Conservation (phyloP, 2,797 vertebrate genomes). For the Mallotus villosus region DNA sequence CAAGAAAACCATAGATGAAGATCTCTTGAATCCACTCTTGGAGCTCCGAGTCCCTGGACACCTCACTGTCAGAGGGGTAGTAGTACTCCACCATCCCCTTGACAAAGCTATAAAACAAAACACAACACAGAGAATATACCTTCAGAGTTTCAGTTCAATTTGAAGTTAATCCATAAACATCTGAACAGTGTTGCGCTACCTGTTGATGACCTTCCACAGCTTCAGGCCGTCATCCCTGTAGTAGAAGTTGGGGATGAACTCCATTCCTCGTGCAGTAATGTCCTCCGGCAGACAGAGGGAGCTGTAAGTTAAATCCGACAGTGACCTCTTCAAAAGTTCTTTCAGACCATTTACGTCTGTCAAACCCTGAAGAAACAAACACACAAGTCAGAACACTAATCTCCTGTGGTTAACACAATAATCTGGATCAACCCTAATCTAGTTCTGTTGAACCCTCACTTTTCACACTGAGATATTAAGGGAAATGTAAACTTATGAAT, state of each 20-base stretch:
- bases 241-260: slow-evolving; percentile 73
- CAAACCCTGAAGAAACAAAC: slow-evolving; percentile 53
- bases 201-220: slow-evolving; percentile 73
- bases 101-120: slow-evolving; percentile 52
- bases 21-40: slow-evolving; percentile 64
- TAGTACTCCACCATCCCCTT: slow-evolving; percentile 42
- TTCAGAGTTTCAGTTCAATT: not conserved
- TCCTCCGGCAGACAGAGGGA: slow-evolving; percentile 75
- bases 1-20: slow-evolving; percentile 51
- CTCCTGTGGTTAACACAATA: not conserved
- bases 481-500: not conserved
- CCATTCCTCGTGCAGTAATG: slow-evolving; percentile 70
- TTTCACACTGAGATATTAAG: not conserved
- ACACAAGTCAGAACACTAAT: not conserved
- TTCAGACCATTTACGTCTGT: slow-evolving; percentile 57
- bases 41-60: slow-evolving; percentile 56
- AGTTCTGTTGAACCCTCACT: not conserved
- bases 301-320: slow-evolving; percentile 63
- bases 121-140: not conserved
- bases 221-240: slow-evolving; percentile 78
- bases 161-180: not conserved
- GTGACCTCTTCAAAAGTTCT: slow-evolving; percentile 62
- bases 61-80: slow-evolving; percentile 49
- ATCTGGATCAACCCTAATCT: not conserved
- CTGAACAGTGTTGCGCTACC: slow-evolving; percentile 46